These are phyloP conservation scores for Acromyrmex heyeri DNA, from an alignment of 1,140 invertebrate genomes.

Conservation along the genomic window DNA sequence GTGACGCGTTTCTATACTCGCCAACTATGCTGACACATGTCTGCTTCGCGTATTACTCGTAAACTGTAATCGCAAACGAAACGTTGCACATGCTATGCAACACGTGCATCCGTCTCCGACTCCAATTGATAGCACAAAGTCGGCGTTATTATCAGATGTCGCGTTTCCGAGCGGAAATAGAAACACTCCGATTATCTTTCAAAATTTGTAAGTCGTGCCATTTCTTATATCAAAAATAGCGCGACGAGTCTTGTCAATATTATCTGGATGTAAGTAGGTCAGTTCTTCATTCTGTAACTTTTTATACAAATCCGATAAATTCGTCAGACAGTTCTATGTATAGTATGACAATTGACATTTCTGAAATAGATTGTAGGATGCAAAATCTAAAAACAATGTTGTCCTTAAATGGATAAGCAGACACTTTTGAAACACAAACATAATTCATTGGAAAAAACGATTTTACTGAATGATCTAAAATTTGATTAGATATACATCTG, in stretches of 20 bases:
- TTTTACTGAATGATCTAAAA: too few relatives aligned
- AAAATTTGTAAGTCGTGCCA: background rate
- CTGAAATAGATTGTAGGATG: background rate
- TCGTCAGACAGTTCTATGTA: background rate
- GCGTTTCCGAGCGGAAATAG: conserved; percentile 36
- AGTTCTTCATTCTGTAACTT: background rate
- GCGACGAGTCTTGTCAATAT: background rate
- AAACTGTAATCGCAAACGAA: conserved; percentile 26
- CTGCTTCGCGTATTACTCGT: conserved; percentile 4
- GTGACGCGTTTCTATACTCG: conserved; percentile 20
- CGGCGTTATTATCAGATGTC: background rate
- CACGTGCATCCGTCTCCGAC: conserved; percentile 17
- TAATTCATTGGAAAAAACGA: too few relatives aligned
- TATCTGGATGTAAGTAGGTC: conserved; percentile 5
- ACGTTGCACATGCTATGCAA: background rate
- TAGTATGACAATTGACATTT: background rate
- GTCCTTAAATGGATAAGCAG: background rate
- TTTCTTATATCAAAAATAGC: conserved; percentile 30
- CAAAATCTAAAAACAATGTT: background rate
- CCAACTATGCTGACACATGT: background rate
- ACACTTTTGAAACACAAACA: background rate
- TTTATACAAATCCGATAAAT: conserved; percentile 17
- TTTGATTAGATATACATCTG: too few relatives aligned
- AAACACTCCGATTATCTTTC: conserved; percentile 13
- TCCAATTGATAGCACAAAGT: conserved; percentile 25